Evolutionary conservation across 2,113 vertebrate species (phyloP).

Genomic region (Polypterus bichir): DNA sequence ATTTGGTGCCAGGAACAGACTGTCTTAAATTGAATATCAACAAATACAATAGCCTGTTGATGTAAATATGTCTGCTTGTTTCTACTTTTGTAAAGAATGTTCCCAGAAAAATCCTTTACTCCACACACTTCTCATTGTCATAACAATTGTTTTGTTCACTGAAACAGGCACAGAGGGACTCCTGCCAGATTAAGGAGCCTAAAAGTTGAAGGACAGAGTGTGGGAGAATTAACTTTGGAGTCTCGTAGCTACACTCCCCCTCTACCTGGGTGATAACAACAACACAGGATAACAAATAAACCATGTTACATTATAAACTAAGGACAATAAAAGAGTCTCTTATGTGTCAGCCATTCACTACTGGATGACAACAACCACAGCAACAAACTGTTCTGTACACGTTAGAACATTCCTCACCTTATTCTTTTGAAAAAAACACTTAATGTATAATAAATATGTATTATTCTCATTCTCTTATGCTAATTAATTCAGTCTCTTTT

Average conservation of each 20-base stretch:
- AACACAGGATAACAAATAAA: slow-evolving; percentile 52
- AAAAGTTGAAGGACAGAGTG: slow-evolving; percentile 37
- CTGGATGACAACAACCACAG: slow-evolving; percentile 29
- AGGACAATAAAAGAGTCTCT: slow-evolving; percentile 42
- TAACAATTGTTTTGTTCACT: slow-evolving; percentile 25
- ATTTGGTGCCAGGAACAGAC: too few species aligned
- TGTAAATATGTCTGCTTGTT: too few species aligned
- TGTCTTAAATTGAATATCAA: too few species aligned
- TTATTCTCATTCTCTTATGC: too few species aligned
- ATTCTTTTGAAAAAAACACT: neutral
- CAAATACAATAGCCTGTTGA: too few species aligned
- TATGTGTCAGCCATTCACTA: slow-evolving; percentile 50
- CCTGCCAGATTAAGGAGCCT: slow-evolving; percentile 32
- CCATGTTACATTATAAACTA: slow-evolving; percentile 45
- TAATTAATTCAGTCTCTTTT: too few species aligned
- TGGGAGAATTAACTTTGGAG: slow-evolving; percentile 35
- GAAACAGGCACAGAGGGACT: slow-evolving; percentile 21
- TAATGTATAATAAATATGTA: too few species aligned
- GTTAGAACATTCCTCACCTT: neutral
- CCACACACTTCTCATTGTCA: neutral
- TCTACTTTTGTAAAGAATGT: too few species aligned
- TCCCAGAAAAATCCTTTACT: slow-evolving; percentile 21
- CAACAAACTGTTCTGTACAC: slow-evolving; percentile 25
- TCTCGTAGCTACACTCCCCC: slow-evolving; percentile 31
- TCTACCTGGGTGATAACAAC: slow-evolving; percentile 62